phyloP scores from a whole-genome alignment of 2,113 vertebrate species.

The Sterrhoptilus dennistouni region DNA sequence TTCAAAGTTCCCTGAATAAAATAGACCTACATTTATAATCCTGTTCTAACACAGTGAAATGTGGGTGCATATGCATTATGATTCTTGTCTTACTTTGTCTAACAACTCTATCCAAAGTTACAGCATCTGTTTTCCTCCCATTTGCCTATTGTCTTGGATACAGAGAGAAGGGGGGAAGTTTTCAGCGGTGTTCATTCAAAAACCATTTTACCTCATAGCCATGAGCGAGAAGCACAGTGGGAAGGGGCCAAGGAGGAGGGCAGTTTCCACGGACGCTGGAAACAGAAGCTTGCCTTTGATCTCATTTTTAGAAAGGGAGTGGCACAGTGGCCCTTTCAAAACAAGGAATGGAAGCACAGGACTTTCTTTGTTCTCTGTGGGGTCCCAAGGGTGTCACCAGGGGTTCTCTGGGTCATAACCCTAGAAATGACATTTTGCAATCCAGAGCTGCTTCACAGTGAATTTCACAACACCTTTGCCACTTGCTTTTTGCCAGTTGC shows the following conservation, averaged over 20 bases:
- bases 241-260: background rate
- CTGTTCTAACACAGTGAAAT: background rate
- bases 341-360: background rate
- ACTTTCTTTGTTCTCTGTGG: background rate
- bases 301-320: fast-evolving
- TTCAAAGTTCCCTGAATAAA: background rate
- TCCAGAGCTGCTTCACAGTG: fast-evolving
- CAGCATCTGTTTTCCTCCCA: background rate
- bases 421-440: background rate
- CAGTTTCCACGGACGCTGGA: fast-evolving
- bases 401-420: no score
- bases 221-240: fast-evolving
- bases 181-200: background rate
- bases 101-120: background rate
- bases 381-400: background rate
- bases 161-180: background rate
- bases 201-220: background rate
- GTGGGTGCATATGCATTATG: fast-evolving
- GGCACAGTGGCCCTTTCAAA: background rate
- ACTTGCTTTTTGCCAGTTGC: background rate
- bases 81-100: background rate
- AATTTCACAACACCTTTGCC: background rate
- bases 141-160: background rate
- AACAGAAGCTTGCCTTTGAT: background rate
- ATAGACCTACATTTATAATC: background rate